Conservation (phyloP, 2,797 vertebrate genomes). For the Pseudocheirus occidentalis region DNA sequence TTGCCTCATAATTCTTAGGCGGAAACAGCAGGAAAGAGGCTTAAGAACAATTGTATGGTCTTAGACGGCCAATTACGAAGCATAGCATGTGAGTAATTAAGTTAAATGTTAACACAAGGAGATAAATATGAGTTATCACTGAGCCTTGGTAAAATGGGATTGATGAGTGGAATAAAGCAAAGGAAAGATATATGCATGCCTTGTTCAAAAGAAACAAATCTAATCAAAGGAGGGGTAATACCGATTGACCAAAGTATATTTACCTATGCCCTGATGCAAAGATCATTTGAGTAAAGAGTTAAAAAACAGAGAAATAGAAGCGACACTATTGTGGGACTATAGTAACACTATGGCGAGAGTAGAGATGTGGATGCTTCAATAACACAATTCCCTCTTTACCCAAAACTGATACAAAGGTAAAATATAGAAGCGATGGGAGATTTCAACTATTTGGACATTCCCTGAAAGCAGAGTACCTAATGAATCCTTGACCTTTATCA, state of each 20-base stretch:
- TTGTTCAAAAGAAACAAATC: not conserved
- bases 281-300: not conserved
- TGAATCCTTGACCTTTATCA: not conserved
- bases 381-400: not conserved
- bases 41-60: not conserved
- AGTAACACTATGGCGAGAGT: not conserved
- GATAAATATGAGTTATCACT: not conserved
- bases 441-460: not conserved
- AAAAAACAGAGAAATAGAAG: not conserved
- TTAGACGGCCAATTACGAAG: not conserved
- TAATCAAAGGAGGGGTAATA: not conserved
- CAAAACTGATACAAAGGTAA: not conserved
- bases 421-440: not conserved
- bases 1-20: not conserved
- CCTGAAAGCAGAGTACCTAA: not conserved
- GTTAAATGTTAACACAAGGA: not conserved
- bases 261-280: not conserved
- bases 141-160: not conserved
- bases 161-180: not conserved
- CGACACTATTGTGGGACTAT: not conserved
- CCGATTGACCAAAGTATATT: not conserved
- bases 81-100: not conserved
- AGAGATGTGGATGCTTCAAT: not conserved
- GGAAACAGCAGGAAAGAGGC: not conserved
- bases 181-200: not conserved